A percentile compares a stretch with the other conserved stretches of the same genome.
phyloP scores from a whole-genome alignment of 2,888 invertebrate genomes.

The Sialis fuliginosa region DNA sequence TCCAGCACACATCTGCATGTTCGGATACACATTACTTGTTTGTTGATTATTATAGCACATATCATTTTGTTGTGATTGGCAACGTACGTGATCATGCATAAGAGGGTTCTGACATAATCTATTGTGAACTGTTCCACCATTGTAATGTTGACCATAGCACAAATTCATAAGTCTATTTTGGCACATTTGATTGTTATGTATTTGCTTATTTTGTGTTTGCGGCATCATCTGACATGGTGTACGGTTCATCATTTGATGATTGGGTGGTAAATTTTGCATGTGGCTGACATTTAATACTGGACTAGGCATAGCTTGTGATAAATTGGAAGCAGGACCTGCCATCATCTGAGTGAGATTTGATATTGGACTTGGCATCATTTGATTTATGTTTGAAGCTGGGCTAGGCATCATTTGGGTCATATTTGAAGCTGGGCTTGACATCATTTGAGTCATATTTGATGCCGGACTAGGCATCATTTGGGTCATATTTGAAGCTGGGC shows the following conservation, averaged over 20 bases:
- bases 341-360: slow-evolving; percentile 12
- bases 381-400: slow-evolving; percentile 10
- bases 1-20: slow-evolving; percentile 12
- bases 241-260: slow-evolving; percentile 12
- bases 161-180: slow-evolving; percentile 5
- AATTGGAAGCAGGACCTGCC: slow-evolving; percentile 14
- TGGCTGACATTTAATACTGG: slow-evolving; percentile 9
- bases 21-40: slow-evolving; percentile 10
- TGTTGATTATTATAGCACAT: slow-evolving; percentile 5
- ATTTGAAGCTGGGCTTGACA: slow-evolving; percentile 13
- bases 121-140: background rate
- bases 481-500: slow-evolving; percentile 12
- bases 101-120: background rate
- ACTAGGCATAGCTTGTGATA: slow-evolving; percentile 12
- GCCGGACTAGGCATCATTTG: slow-evolving; percentile 13
- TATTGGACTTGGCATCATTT: slow-evolving; percentile 7
- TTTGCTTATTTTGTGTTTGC: background rate
- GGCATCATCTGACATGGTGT: slow-evolving; percentile 10
- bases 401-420: slow-evolving; percentile 13
- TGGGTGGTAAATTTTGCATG: slow-evolving; percentile 14
- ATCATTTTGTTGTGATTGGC: slow-evolving; percentile 2
- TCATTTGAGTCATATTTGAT: slow-evolving; percentile 15
- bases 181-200: slow-evolving; percentile 4
- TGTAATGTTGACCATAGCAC: background rate
- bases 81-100: background rate